Base-by-base conservation (phyloP, 2,113 vertebrate genomes). In the Gobiocypris rarus region DNA sequence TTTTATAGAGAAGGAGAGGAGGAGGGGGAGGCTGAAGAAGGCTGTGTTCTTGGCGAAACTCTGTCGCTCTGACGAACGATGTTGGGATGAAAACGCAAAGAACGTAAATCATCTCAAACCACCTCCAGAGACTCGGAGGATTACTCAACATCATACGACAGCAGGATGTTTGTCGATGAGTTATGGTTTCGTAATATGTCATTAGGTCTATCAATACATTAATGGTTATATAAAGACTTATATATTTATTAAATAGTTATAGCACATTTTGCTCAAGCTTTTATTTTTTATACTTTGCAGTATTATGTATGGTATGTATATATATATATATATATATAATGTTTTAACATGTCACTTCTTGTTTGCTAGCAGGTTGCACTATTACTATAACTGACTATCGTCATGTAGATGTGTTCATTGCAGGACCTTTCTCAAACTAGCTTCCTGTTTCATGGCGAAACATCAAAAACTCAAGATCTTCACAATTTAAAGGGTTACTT, bases 1-100 rank as follows among this genome's bases (percentile, higher is more conserved):
- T 95, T 95, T 93, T 95, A 95, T 95, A 94, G 92, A 26, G 56
- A 80, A 70, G 81, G 26, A 52, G 70, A 71, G 70, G 43, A 70
- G 69, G 45, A 61, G 54, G 43, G 19, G 75, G 83, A 79, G 65
- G 86, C 82, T 88, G 91, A 90, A 86, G 91, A 56, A 86, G 88
- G 76, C 69, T 83, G 70, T 86, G 91, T 90, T 92, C 92, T 88
- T 94, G 92, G 91, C 91, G 89, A 70, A 65, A 74, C 50, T 67
- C 65, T 0, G 31, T 19, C 69, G 31, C 26, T 86, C 74, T 90
- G 88, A 90, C 88, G 86, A 87, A 86, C n/a, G 81, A 85, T 74
- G 77, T 86, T 50, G 19, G 74, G 75, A 84, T 61, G 75, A 79
- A 78, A 82, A 84, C 84, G 52, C 79, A 86, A 83, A 58, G 61